Conservation (phyloP, 2,888 invertebrate genomes). For the Cosmopolites sordidus region DNA sequence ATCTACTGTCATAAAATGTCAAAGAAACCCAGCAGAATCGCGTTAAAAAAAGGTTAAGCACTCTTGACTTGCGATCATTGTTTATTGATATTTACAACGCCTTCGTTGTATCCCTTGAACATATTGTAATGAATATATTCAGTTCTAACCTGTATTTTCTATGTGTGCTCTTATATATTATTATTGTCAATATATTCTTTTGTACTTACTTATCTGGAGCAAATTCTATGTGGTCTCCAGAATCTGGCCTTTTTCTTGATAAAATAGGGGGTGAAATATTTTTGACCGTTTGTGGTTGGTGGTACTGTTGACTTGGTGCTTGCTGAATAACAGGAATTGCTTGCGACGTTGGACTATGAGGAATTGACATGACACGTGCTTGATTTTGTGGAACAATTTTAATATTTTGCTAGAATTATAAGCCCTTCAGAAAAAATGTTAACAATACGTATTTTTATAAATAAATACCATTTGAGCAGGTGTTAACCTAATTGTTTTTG, state of each 20-base stretch:
- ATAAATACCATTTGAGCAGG: slow-evolving; percentile 52
- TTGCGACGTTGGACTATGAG: slow-evolving; percentile 27
- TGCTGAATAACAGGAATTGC: slow-evolving; percentile 36
- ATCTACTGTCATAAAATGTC: too few relatives aligned
- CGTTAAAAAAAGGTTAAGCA: too few relatives aligned
- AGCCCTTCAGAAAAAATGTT: neutral
- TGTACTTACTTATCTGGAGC: slow-evolving; percentile 53
- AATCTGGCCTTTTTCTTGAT: slow-evolving; percentile 57
- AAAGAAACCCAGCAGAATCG: too few relatives aligned
- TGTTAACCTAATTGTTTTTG: slow-evolving; percentile 54
- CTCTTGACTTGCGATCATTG: too few relatives aligned
- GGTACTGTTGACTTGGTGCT: slow-evolving; percentile 31
- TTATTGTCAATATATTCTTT: neutral
- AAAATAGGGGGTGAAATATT: slow-evolving; percentile 58
- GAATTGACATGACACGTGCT: slow-evolving; percentile 24
- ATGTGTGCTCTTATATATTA: too few relatives aligned
- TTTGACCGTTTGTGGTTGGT: slow-evolving; percentile 22
- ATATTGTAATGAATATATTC: too few relatives aligned
- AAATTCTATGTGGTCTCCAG: slow-evolving; percentile 51
- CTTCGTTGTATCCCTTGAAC: too few relatives aligned
- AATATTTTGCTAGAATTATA: slow-evolving; percentile 39
- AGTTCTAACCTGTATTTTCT: too few relatives aligned
- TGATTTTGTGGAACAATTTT: slow-evolving; percentile 34
- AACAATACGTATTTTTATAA: neutral
- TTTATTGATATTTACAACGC: too few relatives aligned